Base-by-base conservation (phyloP, 2,797 vertebrate genomes). In the Platalea minor region DNA sequence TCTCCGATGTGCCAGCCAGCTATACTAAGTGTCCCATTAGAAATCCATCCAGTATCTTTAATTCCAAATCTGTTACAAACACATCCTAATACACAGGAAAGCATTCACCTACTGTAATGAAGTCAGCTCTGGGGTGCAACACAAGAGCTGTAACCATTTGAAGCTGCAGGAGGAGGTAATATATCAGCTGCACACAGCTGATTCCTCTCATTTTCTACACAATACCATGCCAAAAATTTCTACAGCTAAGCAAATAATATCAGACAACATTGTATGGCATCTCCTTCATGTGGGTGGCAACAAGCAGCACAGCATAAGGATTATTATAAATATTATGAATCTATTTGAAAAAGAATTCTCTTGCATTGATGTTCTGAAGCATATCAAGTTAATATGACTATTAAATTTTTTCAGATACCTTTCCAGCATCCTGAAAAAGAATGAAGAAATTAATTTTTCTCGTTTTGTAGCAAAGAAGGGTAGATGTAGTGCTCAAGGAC, bases 281-380 rank as follows among this genome's bases (percentile, higher is more conserved):
- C 60, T 53, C 39, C 79, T 96, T 95, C 73, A 88, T 0, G 14
- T 87, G 56, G 59, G 29, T 75, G 53, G 78, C 48, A 91, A 78
- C 76, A 95, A 61, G 29, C 33, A 89, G 48, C 78, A 86, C 64
- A 95, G 53, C 60, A 88, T 89, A 91, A 92, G 78, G 35, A 67
- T 84, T 96, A 89, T 78, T 85, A 65, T 82, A 89, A 93, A 95
- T 82, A 89, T 78, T 75, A 24, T 85, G 41, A 95, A 95, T 88
- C 45, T 35, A 9, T 88, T 60, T 63, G 45, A 83, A 90, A 84
- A 39, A 79, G 60, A 87, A 10, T 4, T 81, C 72, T 39, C 67
- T 90, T 68, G 25, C 46, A 35, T 84, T 83, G 60, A 67, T 89
- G 60, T 95, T 90, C 65, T 77, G 82, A 93, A 91, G 28, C 20